Base-by-base conservation (phyloP, 2,888 invertebrate species). In the Monoplex corrugatus region DNA sequence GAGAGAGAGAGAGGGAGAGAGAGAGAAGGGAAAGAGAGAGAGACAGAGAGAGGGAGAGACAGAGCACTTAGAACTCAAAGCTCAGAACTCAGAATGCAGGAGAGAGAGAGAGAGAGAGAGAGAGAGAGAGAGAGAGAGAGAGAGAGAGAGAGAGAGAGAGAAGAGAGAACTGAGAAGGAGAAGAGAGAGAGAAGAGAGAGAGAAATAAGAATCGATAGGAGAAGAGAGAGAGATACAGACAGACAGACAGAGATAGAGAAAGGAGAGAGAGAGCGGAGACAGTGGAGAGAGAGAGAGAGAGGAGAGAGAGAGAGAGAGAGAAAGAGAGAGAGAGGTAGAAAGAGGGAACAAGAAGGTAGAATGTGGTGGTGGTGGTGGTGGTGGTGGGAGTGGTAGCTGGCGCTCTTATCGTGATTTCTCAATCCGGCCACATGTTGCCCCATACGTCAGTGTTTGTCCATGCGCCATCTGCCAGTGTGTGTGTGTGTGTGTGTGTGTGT, bases 401-500 rank as follows among this genome's bases (percentile, higher is more conserved):
- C 10, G 50, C 72, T 72, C 72, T 72, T 72, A 72, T 72, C 72
- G 72, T 72, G 35, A 72, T 19, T 10, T 5, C 38, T 72, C 35
- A 35, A 72, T 72, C 72, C 28, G 38, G 40, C 57, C 86, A 86
- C 63, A 35, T 86, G 68, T 86, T 86, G 86, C 86, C 68, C 50
- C 72, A 72, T 57, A 86, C 68, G 63, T 50, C 38, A 2, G 43
- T 86, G 86, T 86, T 86, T 86, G 86, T 50, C 68, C 40, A 86
- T 28, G 45, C 86, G 43, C 86, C 86, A 86, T 86, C 86, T 86
- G 86, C 10, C 86, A n/a, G 5, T 72, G 72, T 84, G 44, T 45
- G 45, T 32, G n/a, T 82, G 43, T 82, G 44, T 43, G 82, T 6
- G 44, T 35, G 72, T 35, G 72, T 35, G 72, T 35, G 72, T 35